Conservation (phyloP, 2,797 vertebrate genomes). For the Lutjanus campechanus region DNA sequence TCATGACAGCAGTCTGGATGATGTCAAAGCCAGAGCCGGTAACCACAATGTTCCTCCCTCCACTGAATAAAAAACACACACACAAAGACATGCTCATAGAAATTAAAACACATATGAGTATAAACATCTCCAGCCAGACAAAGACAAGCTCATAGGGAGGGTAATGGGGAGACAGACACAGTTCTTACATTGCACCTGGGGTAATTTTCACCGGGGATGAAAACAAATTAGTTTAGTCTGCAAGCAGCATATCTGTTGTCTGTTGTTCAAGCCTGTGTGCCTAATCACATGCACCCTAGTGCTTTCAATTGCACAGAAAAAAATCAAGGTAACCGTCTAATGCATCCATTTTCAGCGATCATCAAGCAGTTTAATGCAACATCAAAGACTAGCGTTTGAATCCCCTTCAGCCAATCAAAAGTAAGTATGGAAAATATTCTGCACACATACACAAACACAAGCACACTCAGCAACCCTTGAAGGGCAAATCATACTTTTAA, state of each 20-base stretch:
- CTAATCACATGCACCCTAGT: constrained; percentile 27
- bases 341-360: constrained; percentile 47
- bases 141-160: constrained; percentile 27
- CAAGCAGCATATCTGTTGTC: constrained; percentile 5
- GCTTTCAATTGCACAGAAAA: constrained; percentile 37
- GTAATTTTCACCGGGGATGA: constrained; percentile 50
- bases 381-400: constrained; percentile 28
- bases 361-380: constrained; percentile 34
- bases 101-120: constrained; percentile 21
- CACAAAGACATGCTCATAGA: background rate
- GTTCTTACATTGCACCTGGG: constrained; percentile 45
- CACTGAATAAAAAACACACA: constrained; percentile 83
- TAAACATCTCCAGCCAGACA: constrained; percentile 9
- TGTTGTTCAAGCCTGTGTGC: constrained; percentile 39
- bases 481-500: constrained; percentile 45
- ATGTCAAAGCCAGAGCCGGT: constrained; percentile 91
- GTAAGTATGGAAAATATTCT: constrained; percentile 20
- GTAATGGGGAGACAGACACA: constrained; percentile 32
- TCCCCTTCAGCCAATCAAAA: constrained; percentile 31
- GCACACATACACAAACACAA: constrained; percentile 7
- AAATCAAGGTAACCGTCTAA: constrained; percentile 40
- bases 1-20: constrained; percentile 84
- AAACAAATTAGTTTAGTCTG: constrained; percentile 33
- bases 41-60: constrained; percentile 93
- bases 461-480: background rate